phyloP scores from a whole-genome alignment of 2,113 vertebrate species.

The Aspidoscelis tigris region DNA sequence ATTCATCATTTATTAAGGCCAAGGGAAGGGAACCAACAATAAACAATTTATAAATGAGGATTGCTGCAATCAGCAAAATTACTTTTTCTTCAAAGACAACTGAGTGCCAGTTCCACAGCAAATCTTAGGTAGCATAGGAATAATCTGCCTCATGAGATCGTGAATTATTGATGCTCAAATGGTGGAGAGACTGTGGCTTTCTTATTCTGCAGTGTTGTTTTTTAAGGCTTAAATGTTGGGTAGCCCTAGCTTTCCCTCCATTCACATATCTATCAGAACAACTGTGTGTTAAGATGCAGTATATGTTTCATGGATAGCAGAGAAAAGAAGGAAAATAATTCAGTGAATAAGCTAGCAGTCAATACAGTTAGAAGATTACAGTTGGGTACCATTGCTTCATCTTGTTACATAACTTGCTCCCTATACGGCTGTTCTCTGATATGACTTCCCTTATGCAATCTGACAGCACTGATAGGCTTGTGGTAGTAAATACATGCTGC shows the following conservation, averaged over 20 bases:
- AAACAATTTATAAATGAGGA: constrained; percentile 31
- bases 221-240: constrained; percentile 50
- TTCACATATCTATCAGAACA: constrained; percentile 52
- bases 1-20: constrained; percentile 24
- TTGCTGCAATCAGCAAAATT: constrained; percentile 18
- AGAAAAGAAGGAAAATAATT: background rate
- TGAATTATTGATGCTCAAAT: constrained; percentile 40
- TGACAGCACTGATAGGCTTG: constrained; percentile 64
- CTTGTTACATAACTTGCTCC: constrained; percentile 57
- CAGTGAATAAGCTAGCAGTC: constrained; percentile 37
- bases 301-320: constrained; percentile 42
- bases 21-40: background rate
- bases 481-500: constrained; percentile 62
- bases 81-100: background rate
- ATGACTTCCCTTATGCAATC: constrained; percentile 59
- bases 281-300: constrained; percentile 45
- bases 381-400: constrained; percentile 55
- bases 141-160: constrained; percentile 53
- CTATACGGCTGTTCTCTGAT: constrained; percentile 54
- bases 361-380: constrained; percentile 48
- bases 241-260: constrained; percentile 40
- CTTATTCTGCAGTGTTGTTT: constrained; percentile 47
- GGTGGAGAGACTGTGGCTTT: constrained; percentile 43
- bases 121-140: background rate
- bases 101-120: background rate